These are phyloP conservation scores for Colostygia pectinataria DNA, from an alignment of 2,888 invertebrate genomes.

Conservation along the genomic window DNA sequence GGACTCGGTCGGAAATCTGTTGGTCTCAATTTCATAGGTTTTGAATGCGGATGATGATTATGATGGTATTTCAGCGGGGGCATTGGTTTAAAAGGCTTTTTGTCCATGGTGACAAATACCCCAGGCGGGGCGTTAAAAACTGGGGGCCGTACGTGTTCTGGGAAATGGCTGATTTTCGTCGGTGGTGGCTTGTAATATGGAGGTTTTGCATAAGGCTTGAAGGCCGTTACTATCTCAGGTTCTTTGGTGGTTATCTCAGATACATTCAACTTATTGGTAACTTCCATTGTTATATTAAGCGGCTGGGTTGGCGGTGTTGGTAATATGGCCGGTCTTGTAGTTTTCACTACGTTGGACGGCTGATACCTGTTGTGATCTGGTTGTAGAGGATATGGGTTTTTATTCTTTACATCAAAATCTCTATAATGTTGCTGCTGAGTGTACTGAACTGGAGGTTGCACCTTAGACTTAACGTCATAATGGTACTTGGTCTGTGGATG, in stretches of 20 bases:
- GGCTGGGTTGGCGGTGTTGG: conserved; percentile 51
- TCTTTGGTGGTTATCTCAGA: conserved; percentile 52
- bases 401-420: conserved; percentile 39
- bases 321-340: conserved; percentile 61
- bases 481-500: conserved; percentile 17
- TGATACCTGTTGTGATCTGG: conserved; percentile 52
- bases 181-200: conserved; percentile 40
- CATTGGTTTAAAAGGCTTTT: conserved; percentile 77
- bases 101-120: conserved; percentile 74
- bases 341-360: conserved; percentile 53
- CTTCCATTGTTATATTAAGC: conserved; percentile 47
- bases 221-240: conserved; percentile 48
- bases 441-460: conserved; percentile 26
- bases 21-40: conserved; percentile 53
- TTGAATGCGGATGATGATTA: conserved; percentile 41
- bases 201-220: conserved; percentile 51
- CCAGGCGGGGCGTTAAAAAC: conserved; percentile 76
- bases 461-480: conserved; percentile 17
- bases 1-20: conserved; percentile 71
- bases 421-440: conserved; percentile 44
- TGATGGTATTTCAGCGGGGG: conserved; percentile 65
- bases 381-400: conserved; percentile 39
- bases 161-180: conserved; percentile 58
- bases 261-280: conserved; percentile 42
- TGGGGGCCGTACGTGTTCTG: conserved; percentile 69